Evolutionary conservation across 2,888 invertebrate species (phyloP).

Genomic region (Pachymerium ferrugineum): DNA sequence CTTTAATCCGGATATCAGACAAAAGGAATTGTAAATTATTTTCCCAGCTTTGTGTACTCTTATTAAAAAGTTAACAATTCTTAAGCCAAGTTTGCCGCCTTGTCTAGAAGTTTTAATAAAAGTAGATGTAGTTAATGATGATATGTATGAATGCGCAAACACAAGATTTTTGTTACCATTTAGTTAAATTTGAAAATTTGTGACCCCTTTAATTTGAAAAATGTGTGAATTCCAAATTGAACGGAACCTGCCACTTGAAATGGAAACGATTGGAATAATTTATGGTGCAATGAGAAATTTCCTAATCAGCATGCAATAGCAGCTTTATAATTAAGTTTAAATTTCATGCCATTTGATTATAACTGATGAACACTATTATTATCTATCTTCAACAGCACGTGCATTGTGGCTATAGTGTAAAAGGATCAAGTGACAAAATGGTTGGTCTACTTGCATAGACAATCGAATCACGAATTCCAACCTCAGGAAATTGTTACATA

Average conservation of each 20-base stretch:
- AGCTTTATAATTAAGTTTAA: slow-evolving; percentile 24
- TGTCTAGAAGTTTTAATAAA: too few species aligned
- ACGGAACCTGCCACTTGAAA: slow-evolving; percentile 3
- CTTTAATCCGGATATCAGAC: too few species aligned
- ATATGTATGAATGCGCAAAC: too few species aligned
- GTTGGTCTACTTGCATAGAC: too few species aligned
- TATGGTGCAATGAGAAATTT: slow-evolving; percentile 23
- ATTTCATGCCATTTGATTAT: slow-evolving; percentile 27
- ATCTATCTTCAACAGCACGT: background rate
- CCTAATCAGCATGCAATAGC: slow-evolving; percentile 16
- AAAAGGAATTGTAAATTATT: too few species aligned
- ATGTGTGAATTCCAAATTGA: slow-evolving; percentile 19
- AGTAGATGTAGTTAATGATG: too few species aligned
- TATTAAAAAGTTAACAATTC: too few species aligned
- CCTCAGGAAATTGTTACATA: too few species aligned
- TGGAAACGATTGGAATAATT: slow-evolving; percentile 9
- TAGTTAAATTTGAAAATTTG: background rate
- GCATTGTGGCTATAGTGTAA: background rate
- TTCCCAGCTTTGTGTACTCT: too few species aligned
- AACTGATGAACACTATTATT: slow-evolving; percentile 27
- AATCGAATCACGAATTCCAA: too few species aligned
- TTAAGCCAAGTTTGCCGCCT: too few species aligned
- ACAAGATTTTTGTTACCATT: too few species aligned
- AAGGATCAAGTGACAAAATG: background rate
- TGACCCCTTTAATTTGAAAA: slow-evolving; percentile 12